These are phyloP conservation scores for Hemicordylus capensis DNA, from an alignment of 2,113 vertebrate species.

Conservation along the genomic window DNA sequence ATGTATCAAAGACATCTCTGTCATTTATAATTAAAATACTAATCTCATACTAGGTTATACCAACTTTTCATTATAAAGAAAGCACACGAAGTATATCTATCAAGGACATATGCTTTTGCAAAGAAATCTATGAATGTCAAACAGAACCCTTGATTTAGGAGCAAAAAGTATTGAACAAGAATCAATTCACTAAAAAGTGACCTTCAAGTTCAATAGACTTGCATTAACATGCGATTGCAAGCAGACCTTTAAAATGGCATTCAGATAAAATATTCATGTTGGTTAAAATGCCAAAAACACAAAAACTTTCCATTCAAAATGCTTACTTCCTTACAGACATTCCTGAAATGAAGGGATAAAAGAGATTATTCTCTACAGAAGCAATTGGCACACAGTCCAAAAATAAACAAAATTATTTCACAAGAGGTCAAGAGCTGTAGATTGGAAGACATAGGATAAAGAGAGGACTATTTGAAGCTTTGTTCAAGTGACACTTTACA, in stretches of 20 bases:
- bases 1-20: neutral
- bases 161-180: slow-evolving; percentile 6
- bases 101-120: neutral
- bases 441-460: neutral
- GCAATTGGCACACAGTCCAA: neutral
- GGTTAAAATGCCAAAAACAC: slow-evolving; percentile 16
- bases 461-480: slow-evolving; percentile 6
- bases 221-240: neutral
- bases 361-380: neutral
- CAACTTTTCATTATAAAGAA: slow-evolving; percentile 18
- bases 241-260: slow-evolving; percentile 36
- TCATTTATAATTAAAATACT: slow-evolving; percentile 20
- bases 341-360: slow-evolving; percentile 7
- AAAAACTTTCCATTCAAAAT: slow-evolving; percentile 14
- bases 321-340: neutral
- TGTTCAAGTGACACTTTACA: neutral
- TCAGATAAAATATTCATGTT: slow-evolving; percentile 30
- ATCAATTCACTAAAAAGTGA: slow-evolving; percentile 22
- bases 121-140: slow-evolving; percentile 35
- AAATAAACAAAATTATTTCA: slow-evolving; percentile 20
- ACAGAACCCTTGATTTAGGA: slow-evolving; percentile 12
- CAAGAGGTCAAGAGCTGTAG: neutral
- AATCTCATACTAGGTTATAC: neutral
- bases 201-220: slow-evolving; percentile 17
- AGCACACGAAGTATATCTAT: slow-evolving; percentile 9